A percentile compares a stretch with the other conserved stretches of the same genome.
Evolutionary conservation across 2,888 invertebrate species (phyloP).

Genomic region (Synanthedon tipuliformis): DNA sequence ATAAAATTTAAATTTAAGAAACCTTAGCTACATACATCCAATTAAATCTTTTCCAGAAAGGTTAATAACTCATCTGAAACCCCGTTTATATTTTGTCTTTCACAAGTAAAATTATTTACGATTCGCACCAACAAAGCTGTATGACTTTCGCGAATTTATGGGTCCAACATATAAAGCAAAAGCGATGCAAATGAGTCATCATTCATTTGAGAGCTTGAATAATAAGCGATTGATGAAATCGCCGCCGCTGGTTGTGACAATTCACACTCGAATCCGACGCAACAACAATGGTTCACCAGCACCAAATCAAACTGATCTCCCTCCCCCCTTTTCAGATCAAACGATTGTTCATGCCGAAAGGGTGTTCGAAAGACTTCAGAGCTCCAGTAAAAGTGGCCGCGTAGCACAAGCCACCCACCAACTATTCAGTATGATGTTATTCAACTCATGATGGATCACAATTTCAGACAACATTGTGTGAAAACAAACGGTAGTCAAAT

Average conservation of each 20-base stretch:
- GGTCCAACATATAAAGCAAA: neutral
- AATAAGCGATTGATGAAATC: constrained; percentile 62
- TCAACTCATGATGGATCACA: constrained; percentile 61
- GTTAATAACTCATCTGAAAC: no score
- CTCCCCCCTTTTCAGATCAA: constrained; percentile 20
- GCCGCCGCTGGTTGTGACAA: constrained; percentile 53
- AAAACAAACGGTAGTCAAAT: constrained; percentile 48
- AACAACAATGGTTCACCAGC: constrained; percentile 43
- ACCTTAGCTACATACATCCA: no score
- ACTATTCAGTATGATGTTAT: constrained; percentile 59
- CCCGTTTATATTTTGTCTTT: no score
- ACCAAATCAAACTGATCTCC: constrained; percentile 28
- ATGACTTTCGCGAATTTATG: neutral
- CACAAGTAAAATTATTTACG: no score
- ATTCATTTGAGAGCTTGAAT: constrained; percentile 47
- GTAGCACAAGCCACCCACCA: constrained; percentile 43
- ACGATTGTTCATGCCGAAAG: constrained; percentile 16
- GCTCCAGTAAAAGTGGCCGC: constrained; percentile 30
- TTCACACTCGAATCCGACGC: constrained; percentile 57
- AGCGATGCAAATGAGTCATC: constrained; percentile 37
- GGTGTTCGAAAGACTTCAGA: constrained; percentile 23
- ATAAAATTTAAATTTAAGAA: no score
- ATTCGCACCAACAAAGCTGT: no score
- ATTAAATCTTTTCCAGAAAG: no score
- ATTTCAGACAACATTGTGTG: constrained; percentile 59